Percentiles rank a stretch among this genome's conserved stretches.
Evolutionary conservation across 2,797 vertebrate species (phyloP).

Genomic region (Cirrhinus mrigala): DNA sequence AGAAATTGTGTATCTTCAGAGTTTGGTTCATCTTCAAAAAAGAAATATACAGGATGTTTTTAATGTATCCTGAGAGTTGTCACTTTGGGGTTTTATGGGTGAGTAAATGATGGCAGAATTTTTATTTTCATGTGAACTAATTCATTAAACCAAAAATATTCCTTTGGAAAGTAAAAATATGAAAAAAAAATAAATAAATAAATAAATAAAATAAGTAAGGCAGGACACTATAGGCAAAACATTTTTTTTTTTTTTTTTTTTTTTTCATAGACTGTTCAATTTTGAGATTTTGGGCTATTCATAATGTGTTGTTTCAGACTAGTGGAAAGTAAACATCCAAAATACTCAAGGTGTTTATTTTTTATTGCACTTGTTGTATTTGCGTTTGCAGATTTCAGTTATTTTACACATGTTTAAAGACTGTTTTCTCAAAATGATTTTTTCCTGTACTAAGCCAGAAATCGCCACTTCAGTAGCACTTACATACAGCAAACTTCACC

Average conservation of each 20-base stretch:
- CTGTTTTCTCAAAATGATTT: background rate
- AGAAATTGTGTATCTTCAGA: too few species aligned
- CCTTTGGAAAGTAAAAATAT: background rate
- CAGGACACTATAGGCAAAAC: background rate
- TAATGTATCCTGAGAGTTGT: background rate
- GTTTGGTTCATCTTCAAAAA: too few species aligned
- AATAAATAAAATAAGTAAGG: background rate
- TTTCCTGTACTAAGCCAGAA: background rate
- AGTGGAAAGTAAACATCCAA: background rate
- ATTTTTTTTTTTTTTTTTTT: background rate
- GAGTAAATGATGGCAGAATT: background rate
- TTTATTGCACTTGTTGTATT: background rate
- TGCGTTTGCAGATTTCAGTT: background rate
- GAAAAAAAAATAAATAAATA: background rate
- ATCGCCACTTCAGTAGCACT: background rate
- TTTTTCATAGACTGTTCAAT: background rate
- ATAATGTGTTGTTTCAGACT: background rate
- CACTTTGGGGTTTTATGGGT: background rate
- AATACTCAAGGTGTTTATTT: background rate
- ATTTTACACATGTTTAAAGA: background rate
- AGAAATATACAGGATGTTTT: background rate
- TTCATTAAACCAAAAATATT: background rate
- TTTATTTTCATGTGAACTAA: background rate
- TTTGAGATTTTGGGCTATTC: background rate
- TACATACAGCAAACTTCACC: background rate